Conservation (phyloP, 2,888 invertebrate genomes). For the Myopa testacea region DNA sequence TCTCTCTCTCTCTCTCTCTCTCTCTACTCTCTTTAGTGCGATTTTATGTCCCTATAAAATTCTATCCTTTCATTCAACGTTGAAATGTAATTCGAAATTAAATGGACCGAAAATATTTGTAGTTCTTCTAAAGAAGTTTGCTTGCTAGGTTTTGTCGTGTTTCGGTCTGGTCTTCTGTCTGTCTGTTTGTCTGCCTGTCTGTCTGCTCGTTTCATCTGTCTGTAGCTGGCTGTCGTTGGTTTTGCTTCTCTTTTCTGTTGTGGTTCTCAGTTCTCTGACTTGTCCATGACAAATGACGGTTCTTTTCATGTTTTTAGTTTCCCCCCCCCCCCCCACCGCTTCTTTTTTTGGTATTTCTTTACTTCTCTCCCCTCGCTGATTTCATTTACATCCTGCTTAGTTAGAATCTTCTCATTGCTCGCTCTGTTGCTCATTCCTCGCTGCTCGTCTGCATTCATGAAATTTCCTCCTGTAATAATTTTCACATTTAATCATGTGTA, state of each 20-base stretch:
- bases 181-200: neutral
- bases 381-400: conserved; percentile 31
- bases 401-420: conserved; percentile 1
- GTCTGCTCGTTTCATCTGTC: neutral
- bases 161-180: neutral
- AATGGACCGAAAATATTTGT: conserved; percentile 43
- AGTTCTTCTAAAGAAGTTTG: conserved; percentile 37
- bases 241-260: neutral
- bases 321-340: neutral
- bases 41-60: conserved; percentile 36
- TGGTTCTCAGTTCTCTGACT: conserved; percentile 11
- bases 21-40: conserved; percentile 2
- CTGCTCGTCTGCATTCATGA: neutral
- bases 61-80: conserved; percentile 29
- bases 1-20: neutral
- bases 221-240: neutral
- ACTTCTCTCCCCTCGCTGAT: neutral
- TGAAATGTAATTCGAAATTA: conserved; percentile 44
- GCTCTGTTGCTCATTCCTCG: neutral
- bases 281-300: conserved; percentile 39
- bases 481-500: conserved; percentile 28
- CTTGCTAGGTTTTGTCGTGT: neutral
- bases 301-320: conserved; percentile 13
- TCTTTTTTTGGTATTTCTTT: neutral
- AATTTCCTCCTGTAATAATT: conserved; percentile 21